phyloP scores from a whole-genome alignment of 2,888 invertebrate genomes.

The Megaustenia siamemsis region DNA sequence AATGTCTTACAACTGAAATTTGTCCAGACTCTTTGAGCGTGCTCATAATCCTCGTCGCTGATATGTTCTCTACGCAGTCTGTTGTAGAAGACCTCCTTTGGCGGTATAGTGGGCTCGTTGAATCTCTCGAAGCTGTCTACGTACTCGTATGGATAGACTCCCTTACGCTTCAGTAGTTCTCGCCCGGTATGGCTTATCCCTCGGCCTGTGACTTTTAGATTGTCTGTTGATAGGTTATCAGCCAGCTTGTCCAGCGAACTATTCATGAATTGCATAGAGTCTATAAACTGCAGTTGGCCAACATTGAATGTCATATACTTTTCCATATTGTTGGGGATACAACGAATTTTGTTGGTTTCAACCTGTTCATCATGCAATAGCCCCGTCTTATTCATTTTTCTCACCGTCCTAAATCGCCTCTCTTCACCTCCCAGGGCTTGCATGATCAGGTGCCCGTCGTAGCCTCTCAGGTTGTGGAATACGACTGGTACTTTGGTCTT shows the following conservation, averaged over 20 bases:
- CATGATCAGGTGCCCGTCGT: too few relatives aligned
- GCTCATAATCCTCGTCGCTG: constrained; percentile 14
- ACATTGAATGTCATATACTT: neutral
- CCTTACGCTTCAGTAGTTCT: neutral
- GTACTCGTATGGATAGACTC: constrained; percentile 24
- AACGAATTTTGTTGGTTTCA: neutral
- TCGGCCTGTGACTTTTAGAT: neutral
- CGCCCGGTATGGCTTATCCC: neutral
- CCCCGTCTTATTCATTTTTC: too few relatives aligned
- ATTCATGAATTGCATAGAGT: neutral
- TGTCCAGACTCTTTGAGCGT: neutral
- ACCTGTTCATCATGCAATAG: neutral
- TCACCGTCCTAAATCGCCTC: too few relatives aligned
- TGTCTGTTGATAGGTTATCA: neutral
- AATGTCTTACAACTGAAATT: neutral
- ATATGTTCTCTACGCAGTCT: neutral
- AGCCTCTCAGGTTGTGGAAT: neutral
- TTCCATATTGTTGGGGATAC: constrained; percentile 13
- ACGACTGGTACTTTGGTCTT: neutral
- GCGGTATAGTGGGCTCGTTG: neutral
- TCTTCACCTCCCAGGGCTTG: too few relatives aligned
- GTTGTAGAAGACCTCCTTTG: neutral
- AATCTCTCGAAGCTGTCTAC: neutral
- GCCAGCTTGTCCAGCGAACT: neutral
- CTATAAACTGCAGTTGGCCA: neutral